Evolutionary conservation across 2,888 invertebrate genomes (phyloP).

Genomic region (Drosophila mimetica): DNA sequence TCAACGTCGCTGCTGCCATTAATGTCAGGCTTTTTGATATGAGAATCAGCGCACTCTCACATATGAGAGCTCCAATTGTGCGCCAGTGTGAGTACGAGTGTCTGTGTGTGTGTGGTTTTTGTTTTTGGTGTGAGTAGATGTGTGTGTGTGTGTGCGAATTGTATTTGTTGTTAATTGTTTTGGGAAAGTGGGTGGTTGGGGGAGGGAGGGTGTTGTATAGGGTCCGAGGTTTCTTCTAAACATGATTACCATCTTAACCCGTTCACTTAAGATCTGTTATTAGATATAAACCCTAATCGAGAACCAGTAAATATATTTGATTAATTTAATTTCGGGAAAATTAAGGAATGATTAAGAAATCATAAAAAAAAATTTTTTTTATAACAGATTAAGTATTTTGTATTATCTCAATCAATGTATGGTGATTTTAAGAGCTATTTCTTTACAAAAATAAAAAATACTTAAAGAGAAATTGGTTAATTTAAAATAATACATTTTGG

Average conservation of each 20-base stretch:
- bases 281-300: background rate
- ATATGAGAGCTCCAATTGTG: constrained; percentile 34
- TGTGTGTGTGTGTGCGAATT: constrained; percentile 27
- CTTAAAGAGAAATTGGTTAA: background rate
- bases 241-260: background rate
- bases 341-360: no score
- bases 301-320: background rate
- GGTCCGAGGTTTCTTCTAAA: constrained; percentile 3
- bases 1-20: constrained; percentile 66
- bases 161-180: constrained; percentile 37
- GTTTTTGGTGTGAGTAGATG: constrained; percentile 19
- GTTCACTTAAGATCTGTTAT: background rate
- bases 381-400: no score
- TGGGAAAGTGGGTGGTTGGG: background rate
- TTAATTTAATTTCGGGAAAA: no score
- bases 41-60: constrained; percentile 65
- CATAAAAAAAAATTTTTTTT: no score
- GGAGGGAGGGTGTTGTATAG: background rate
- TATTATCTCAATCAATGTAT: no score
- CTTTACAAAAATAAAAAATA: no score
- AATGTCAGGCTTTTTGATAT: constrained; percentile 70
- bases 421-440: no score
- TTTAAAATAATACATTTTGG: no score
- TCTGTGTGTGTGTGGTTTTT: constrained; percentile 19
- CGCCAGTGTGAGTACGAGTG: constrained; percentile 4